Conservation (phyloP, 2,888 invertebrate species). For the Caenorhabditis parvicauda region DNA sequence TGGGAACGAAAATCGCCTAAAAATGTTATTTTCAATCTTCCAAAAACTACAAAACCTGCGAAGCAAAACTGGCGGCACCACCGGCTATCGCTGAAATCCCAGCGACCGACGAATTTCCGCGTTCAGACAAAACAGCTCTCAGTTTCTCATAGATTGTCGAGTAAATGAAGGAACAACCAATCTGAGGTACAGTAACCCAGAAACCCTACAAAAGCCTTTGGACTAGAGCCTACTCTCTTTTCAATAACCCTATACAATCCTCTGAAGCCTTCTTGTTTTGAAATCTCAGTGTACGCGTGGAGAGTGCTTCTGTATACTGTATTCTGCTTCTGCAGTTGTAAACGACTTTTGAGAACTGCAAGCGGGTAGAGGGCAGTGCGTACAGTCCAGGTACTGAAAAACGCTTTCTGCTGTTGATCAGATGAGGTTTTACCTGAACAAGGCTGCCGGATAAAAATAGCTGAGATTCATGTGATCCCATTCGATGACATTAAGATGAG, state of each 20-base stretch:
- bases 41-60: conserved; percentile 18
- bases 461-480: conserved; percentile 49
- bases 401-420: not conserved
- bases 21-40: not conserved
- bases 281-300: conserved; percentile 43
- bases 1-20: conserved; percentile 46
- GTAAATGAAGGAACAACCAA: conserved; percentile 48
- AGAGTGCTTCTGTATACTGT: conserved; percentile 41
- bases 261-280: conserved; percentile 37
- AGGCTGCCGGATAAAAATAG: conserved; percentile 39
- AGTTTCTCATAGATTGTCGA: conserved; percentile 46
- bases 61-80: conserved; percentile 36
- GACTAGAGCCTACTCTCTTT: not conserved
- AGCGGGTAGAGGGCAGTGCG: conserved; percentile 43
- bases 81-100: conserved; percentile 37
- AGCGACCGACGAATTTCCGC: conserved; percentile 31
- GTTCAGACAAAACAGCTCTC: conserved; percentile 29
- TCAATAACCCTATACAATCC: conserved; percentile 35
- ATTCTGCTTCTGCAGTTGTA: conserved; percentile 49
- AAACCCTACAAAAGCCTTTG: conserved; percentile 30
- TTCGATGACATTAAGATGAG: conserved; percentile 36
- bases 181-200: conserved; percentile 48
- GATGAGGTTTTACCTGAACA: conserved; percentile 14
- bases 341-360: conserved; percentile 41
- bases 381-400: conserved; percentile 40